Conservation (phyloP, 1,140 invertebrate species). For the Brachionus paranguensis region DNA sequence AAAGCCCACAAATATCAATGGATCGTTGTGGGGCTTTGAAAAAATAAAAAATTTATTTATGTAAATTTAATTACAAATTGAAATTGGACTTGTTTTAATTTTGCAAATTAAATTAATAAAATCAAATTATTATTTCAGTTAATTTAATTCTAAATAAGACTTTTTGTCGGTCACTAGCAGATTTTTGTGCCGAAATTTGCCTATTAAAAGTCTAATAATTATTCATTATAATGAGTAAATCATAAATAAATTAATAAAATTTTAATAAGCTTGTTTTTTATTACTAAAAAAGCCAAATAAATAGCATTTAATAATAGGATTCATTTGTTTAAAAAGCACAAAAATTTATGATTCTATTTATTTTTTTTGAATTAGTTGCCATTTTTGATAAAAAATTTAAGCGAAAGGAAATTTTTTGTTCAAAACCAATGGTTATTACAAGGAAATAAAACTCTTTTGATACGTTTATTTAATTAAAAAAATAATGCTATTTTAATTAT, state of each 20-base stretch:
- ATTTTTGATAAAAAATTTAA: not conserved
- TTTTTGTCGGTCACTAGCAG: not conserved
- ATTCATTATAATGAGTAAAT: not conserved
- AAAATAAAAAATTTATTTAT: not conserved
- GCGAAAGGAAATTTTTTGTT: not conserved
- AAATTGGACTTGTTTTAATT: not conserved
- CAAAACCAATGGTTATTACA: not conserved
- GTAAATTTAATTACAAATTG: not conserved
- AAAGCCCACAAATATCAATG: not conserved
- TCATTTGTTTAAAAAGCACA: not conserved
- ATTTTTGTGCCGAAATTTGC: not conserved
- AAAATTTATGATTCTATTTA: not conserved
- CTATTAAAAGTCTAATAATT: not conserved
- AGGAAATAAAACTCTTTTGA: not conserved
- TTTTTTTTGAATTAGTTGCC: not conserved
- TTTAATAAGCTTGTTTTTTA: not conserved
- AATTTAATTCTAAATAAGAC: not conserved
- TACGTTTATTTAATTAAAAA: not conserved
- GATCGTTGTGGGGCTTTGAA: not conserved
- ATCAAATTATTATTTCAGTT: not conserved
- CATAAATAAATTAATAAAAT: not conserved
- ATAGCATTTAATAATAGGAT: not conserved
- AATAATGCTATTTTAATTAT: not conserved
- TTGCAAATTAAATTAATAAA: not conserved
- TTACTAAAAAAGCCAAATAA: not conserved